Evolutionary conservation across 2,888 invertebrate genomes (phyloP), one percentile per base, ranked within the genome.

Genomic region (Salticus scenicus): DNA sequence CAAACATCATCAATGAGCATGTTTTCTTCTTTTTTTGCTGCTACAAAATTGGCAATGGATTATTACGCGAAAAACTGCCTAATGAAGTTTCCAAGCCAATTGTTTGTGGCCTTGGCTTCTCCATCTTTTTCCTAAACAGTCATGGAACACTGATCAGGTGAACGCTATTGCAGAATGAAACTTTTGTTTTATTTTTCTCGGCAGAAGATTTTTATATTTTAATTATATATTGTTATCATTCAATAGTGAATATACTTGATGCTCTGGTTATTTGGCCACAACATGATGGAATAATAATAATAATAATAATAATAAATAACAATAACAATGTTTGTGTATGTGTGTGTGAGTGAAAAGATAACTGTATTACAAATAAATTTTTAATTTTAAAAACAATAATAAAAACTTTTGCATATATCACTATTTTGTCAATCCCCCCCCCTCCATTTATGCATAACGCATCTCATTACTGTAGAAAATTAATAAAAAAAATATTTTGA

Each of bases 141-240:
- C 57, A 57, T 24, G 57, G 57, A 24, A 24, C 57, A 57, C 5
- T 57, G 24, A 20, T 57, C 57, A 78, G 78, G 78, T 78, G 78
- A 78, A 78, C 63, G 78, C 37, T 70, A 78, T 70, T 63, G 78
- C 37, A 78, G 70, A 78, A 63, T 20, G 37, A 24, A n/a, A 31
- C 4, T 24, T 57, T 4, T 17, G 20, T 24, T 24, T 57, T 24
- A 1, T 24, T 57, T 57, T 47, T 12, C 2, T 57, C 42, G 2
- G 5, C 57, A 57, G 12, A 20, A 8, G 4, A 57, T 47, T 47
- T 47, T 12, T 47, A 2, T 47, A 12, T 47, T 47, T 17, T 24
- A 7, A 4, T 57, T 24, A 47, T 47, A 12, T 47, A 17, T 47
- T 12, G n/a, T n/a, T n/a, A n/a, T n/a, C n/a, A n/a, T 47, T 5